Base-by-base conservation (phyloP, 1,140 invertebrate genomes). In the Neodiprion lecontei region DNA sequence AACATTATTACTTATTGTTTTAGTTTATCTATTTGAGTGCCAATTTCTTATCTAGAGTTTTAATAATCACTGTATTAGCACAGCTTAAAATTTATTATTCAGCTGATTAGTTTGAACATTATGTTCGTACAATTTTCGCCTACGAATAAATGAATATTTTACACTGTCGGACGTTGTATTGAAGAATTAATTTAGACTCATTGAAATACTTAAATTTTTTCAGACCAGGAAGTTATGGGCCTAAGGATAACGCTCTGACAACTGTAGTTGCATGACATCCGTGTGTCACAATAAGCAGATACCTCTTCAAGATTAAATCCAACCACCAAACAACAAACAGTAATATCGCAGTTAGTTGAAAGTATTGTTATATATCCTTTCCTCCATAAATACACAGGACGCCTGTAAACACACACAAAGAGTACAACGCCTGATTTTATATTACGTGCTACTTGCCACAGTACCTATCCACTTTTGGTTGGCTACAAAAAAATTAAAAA, bases 251-350 rank as follows among this genome's bases (percentile, higher is more conserved):
- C 28, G 78, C 81, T 61, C 78, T 88, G 23, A 87, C 87, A 40
- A 87, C 86, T 40, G 83, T 88, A 28, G 86, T 86, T 77, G 80
- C 84, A 17, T 86, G 77, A 83, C 78, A 78, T 72, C 50, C 17
- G 70, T 21, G 65, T 69, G 69, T 17, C 47, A 23, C 66, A 47
- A 53, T 69, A 65, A 48, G 28, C 11, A 17, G 70, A 47, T 65
- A 65, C 7, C 49, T 67, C 28, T 40, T 40, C 48, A 12, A 9
- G 14, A 49, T 47, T 40, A 72, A 70, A 49, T 73, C 3, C 48
- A 67, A 48, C 9, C 12, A 71, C n/a, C 28, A 40, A 40, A 14
- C n/a, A 49, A 49, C 11, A 14, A 49, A 71, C 11, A 71, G 47
- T 68, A 21, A 61, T 61, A 14, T 17, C 53, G 5, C 8, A 61